Conservation (phyloP, 2,797 vertebrate species). For the Telmatherina bonti region DNA sequence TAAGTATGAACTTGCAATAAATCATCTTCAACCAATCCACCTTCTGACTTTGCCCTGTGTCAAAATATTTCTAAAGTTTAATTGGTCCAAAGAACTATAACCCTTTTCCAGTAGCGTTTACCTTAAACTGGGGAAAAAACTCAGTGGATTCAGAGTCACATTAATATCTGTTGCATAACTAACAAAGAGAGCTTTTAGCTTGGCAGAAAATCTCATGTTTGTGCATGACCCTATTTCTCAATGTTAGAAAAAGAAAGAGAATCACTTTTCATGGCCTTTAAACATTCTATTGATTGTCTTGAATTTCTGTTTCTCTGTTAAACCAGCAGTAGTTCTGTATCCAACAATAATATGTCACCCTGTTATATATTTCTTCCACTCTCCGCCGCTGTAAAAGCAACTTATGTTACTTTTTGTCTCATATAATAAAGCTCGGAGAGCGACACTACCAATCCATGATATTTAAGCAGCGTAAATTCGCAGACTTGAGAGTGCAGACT, state of each 20-base stretch:
- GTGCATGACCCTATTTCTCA: background rate
- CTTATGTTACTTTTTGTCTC: constrained; percentile 53
- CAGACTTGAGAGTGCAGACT: constrained; percentile 32
- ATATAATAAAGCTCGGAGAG: constrained; percentile 48
- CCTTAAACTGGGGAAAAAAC: background rate
- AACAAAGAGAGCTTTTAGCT: constrained; percentile 6
- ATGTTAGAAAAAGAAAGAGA: background rate
- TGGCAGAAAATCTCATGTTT: constrained; percentile 1
- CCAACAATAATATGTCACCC: constrained; percentile 60
- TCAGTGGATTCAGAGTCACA: background rate
- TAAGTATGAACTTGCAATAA: background rate
- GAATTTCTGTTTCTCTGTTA: constrained; percentile 28
- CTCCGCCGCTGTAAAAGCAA: constrained; percentile 66
- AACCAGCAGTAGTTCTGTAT: constrained; percentile 31
- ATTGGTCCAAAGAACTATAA: background rate
- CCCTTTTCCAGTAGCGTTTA: background rate
- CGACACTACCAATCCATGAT: constrained; percentile 55
- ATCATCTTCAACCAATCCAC: background rate
- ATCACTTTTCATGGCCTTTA: constrained; percentile 30
- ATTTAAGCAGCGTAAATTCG: constrained; percentile 62
- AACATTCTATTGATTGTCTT: constrained; percentile 41
- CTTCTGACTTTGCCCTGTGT: background rate
- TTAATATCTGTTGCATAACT: constrained; percentile 2
- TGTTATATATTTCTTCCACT: constrained; percentile 65
- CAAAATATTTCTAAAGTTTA: constrained; percentile 5